phyloP scores from a whole-genome alignment of 2,113 vertebrate species.

The Uria lomvia region DNA sequence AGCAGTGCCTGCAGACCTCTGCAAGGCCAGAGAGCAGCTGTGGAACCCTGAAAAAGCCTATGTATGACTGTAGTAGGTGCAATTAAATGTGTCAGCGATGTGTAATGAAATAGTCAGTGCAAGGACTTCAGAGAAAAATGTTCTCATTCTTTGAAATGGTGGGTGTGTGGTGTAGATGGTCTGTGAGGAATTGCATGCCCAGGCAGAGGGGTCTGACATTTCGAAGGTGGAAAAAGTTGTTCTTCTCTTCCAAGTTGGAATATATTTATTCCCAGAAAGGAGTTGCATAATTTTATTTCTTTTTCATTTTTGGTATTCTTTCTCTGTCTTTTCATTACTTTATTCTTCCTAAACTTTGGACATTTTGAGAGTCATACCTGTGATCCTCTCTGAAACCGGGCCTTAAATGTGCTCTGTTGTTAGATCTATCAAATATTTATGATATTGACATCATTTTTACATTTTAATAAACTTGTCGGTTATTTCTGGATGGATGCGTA shows the following conservation, averaged over 20 bases:
- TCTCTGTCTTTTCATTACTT: neutral
- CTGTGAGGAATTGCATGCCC: neutral
- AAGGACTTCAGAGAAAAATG: neutral
- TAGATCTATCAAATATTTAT: neutral
- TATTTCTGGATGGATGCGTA: neutral
- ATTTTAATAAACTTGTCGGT: neutral
- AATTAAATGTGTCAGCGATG: accelerated
- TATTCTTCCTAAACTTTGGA: neutral
- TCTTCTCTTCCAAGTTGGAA: neutral
- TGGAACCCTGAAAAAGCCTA: neutral
- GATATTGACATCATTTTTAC: neutral
- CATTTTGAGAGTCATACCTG: neutral
- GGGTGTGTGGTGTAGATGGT: neutral
- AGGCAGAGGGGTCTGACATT: neutral
- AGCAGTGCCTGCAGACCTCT: accelerated
- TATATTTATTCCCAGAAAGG: neutral
- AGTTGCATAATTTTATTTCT: neutral
- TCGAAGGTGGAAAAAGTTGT: neutral
- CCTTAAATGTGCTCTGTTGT: neutral
- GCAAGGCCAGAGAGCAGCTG: neutral
- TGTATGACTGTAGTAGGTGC: neutral
- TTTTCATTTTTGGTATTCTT: neutral
- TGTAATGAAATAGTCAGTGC: neutral
- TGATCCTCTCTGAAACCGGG: neutral
- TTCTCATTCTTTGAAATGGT: neutral